Evolutionary conservation across 37 sponge, comb jelly and placozoan genomes (phyloP).

Genomic region (Mnemiopsis leidyi): DNA sequence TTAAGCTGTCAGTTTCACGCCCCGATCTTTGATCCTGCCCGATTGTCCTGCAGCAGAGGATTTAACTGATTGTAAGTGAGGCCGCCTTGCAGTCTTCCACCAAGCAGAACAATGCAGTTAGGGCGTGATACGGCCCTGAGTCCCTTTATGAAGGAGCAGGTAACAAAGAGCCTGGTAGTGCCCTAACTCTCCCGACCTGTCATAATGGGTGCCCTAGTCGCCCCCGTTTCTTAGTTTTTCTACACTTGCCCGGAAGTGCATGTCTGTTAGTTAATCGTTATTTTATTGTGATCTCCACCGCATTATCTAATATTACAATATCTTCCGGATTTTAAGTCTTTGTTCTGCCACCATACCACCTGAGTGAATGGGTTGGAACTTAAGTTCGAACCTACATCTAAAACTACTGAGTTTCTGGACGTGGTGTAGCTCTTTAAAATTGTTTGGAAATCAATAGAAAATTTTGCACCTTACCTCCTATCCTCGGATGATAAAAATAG

Average conservation of each 20-base stretch:
- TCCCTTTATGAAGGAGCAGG: background rate
- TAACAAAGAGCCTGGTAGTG: background rate
- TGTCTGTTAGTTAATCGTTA: background rate
- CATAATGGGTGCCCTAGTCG: background rate
- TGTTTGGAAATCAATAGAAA: too few relatives aligned
- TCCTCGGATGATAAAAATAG: too few relatives aligned
- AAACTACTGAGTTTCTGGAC: background rate
- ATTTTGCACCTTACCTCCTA: too few relatives aligned
- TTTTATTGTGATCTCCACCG: background rate
- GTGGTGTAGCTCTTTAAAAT: too few relatives aligned
- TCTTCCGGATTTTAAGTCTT: background rate
- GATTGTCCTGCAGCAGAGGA: background rate
- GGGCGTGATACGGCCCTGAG: background rate
- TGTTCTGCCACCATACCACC: too few relatives aligned
- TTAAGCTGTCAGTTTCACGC: background rate
- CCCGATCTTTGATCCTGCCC: background rate
- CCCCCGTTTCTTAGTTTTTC: background rate
- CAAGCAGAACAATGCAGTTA: background rate
- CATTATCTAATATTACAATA: background rate
- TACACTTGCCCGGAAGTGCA: background rate
- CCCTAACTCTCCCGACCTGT: background rate
- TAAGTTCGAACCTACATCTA: background rate
- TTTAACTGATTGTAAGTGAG: background rate
- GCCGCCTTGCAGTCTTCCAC: background rate
- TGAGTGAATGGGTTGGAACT: too few relatives aligned